Conservation (phyloP, 2,888 invertebrate genomes). For the Venusia cambrica region DNA sequence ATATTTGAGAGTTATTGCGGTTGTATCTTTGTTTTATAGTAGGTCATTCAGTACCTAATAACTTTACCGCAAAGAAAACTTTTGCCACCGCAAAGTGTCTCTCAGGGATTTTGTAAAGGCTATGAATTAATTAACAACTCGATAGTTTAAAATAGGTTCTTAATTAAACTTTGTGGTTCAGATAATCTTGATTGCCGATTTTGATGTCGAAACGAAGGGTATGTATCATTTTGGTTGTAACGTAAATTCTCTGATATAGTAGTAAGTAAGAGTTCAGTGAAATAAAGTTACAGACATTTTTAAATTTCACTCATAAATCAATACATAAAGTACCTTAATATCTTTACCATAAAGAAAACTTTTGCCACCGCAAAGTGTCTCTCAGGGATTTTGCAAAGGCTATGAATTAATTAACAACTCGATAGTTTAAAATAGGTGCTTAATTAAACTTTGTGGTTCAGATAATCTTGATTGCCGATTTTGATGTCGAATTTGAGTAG, state of each 20-base stretch:
- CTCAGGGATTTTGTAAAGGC: constrained; percentile 14
- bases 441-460: constrained; percentile 13
- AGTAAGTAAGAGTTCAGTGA: too few species aligned
- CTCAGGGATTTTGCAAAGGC: not conserved
- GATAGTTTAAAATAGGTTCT: constrained; percentile 9
- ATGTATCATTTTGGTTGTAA: too few species aligned
- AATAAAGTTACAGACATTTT: too few species aligned
- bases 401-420: constrained; percentile 8
- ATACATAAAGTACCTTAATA: too few species aligned
- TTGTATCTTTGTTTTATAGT: constrained; percentile 9
- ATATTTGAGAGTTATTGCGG: too few species aligned
- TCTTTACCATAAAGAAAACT: constrained; percentile 10
- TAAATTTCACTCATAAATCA: too few species aligned
- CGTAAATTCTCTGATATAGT: too few species aligned
- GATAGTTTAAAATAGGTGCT: constrained; percentile 9
- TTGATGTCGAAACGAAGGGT: constrained; percentile 10
- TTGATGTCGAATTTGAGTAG: constrained; percentile 12
- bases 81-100: constrained; percentile 1
- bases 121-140: constrained; percentile 8
- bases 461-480: constrained; percentile 6
- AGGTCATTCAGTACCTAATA: constrained; percentile 6
- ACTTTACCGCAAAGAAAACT: constrained; percentile 10
- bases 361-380: constrained; percentile 1
- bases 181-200: constrained; percentile 6
- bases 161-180: constrained; percentile 13